Base-by-base conservation (phyloP, 1,140 invertebrate genomes). In the Tetraneura akinire region DNA sequence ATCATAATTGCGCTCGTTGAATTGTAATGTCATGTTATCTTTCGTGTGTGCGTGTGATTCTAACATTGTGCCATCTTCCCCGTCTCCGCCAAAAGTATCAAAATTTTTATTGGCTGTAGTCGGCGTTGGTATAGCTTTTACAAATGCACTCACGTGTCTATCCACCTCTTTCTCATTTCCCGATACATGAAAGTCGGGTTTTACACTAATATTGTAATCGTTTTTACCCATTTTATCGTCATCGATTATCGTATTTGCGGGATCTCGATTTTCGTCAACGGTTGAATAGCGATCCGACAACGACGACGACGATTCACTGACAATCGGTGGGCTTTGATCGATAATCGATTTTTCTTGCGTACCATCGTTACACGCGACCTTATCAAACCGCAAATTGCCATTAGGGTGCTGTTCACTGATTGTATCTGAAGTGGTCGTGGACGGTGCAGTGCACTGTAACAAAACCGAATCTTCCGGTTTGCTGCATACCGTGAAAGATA, bases 1-100 rank as follows among this genome's bases (percentile, higher is more conserved):
- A 26, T 68, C 45, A 26, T 68, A 68, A 68, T 68, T 68, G 14
- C 13, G 42, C 11, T 68, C 21, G 66, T 47, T 13, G 21, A n/a
- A 26, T 23, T 47, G 66, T 47, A 68, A 68, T 68, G 18, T 37
- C 66, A 47, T 68, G 42, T 3, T 37, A 37, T 26, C 66, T 10
- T 68, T 42, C 66, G 66, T 47, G 66, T 18, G 66, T 68, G 66
- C 37, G 42, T 23, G 66, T 13, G 45, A 68, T 68, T 68, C 42
- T 13, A 68, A n/a, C 6, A 16, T 14, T 1, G 13, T 1, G 13
- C n/a, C 21, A 1, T 9, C 42, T 3, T 26, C 6, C 6, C 32
- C 42, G 13, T 23, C 21, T 9, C 14, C 21, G 2, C 14, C 66
- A 13, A 23, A 23, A 47, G n/a, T 68, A 68, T 68, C 45, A 29